Evolutionary conservation across 1,140 invertebrate species (phyloP).

Genomic region (Palaemon carinicauda): DNA sequence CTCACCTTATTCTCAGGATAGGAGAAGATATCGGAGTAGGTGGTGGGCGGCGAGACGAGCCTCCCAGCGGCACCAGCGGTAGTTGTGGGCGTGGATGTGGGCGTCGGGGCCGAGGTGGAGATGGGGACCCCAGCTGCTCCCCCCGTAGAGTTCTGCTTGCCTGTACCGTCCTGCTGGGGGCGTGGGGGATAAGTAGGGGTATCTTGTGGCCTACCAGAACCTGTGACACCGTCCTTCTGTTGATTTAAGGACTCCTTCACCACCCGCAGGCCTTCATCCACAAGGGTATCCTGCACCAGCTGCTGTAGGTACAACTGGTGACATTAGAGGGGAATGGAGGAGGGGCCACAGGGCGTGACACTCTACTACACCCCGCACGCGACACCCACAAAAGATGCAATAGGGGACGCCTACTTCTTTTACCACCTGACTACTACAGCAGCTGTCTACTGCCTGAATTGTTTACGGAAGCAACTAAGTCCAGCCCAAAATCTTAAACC

Average conservation of each 20-base stretch:
- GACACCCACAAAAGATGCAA: too few relatives aligned
- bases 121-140: background rate
- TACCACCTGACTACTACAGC: too few relatives aligned
- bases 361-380: background rate
- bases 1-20: slow-evolving; percentile 51
- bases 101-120: background rate
- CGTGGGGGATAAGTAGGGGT: background rate
- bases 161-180: slow-evolving; percentile 3
- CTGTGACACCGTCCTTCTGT: slow-evolving; percentile 40
- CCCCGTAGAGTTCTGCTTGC: slow-evolving; percentile 20
- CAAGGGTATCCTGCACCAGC: slow-evolving; percentile 48
- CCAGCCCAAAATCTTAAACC: too few relatives aligned
- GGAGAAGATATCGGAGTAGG: slow-evolving; percentile 43
- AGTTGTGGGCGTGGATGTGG: background rate
- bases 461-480: too few relatives aligned
- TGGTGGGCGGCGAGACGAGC: slow-evolving; percentile 41
- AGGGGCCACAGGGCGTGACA: slow-evolving; percentile 10
- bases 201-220: background rate
- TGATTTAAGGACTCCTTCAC: slow-evolving; percentile 52
- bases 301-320: slow-evolving; percentile 55
- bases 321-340: slow-evolving; percentile 42
- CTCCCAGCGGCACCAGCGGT: slow-evolving; percentile 7
- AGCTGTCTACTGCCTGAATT: too few relatives aligned
- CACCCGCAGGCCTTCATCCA: slow-evolving; percentile 48
- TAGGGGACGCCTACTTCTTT: too few relatives aligned